Evolutionary conservation across 23 tunicate genomes (phyloP).

Genomic region (Ciona savignyi): DNA sequence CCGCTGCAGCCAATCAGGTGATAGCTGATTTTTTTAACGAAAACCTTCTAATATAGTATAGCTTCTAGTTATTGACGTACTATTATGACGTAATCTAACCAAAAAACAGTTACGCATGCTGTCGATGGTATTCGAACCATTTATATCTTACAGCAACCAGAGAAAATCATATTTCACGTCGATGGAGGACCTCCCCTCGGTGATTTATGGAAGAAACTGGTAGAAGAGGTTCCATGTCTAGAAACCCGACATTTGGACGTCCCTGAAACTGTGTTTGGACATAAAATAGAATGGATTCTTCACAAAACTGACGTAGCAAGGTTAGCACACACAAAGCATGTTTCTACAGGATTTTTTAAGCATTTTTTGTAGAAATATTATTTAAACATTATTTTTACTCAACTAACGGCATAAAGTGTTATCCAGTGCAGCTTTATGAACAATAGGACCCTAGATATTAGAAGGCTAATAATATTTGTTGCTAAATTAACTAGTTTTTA

Average conservation of each 20-base stretch:
- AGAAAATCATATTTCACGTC: slow-evolving; percentile 18
- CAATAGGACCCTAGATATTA: too few relatives aligned
- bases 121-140: background rate
- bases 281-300: slow-evolving; percentile 9
- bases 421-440: too few relatives aligned
- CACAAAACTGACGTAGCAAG: slow-evolving; percentile 32
- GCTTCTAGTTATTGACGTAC: background rate
- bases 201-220: slow-evolving; percentile 14
- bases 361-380: too few relatives aligned
- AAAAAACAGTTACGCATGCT: background rate
- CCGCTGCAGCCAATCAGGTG: slow-evolving; percentile 25
- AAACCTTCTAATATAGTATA: background rate
- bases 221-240: slow-evolving; percentile 15
- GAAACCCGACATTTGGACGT: background rate
- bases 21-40: background rate
- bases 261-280: slow-evolving; percentile 5
- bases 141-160: slow-evolving; percentile 7
- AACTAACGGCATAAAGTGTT: too few relatives aligned
- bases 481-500: too few relatives aligned
- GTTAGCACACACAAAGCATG: background rate
- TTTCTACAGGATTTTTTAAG: too few relatives aligned
- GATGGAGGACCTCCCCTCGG: slow-evolving; percentile 2
- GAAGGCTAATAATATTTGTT: too few relatives aligned
- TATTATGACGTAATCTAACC: background rate
- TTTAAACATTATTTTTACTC: too few relatives aligned